Base-by-base conservation (phyloP, 2,888 invertebrate genomes). In the Dynastes tityus region DNA sequence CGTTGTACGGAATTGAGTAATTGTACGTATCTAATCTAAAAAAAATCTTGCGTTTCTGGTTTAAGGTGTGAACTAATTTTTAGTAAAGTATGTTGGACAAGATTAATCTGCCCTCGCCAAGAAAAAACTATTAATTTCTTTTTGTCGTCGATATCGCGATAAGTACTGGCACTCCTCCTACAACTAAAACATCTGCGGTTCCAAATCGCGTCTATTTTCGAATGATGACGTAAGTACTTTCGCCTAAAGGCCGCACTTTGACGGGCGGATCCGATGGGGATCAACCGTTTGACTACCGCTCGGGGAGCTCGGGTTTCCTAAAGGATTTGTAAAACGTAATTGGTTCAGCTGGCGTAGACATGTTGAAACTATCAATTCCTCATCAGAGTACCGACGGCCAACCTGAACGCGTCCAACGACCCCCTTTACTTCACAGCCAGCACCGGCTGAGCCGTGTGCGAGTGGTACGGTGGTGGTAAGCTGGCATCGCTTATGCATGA, bases 321-420 rank as follows among this genome's bases (percentile, higher is more conserved):
- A 87, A 88, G 88, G 89, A 89, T 89, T 89, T 89, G 87, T 87
- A 86, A 87, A 86, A 87, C 90, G 91, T 91, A 91, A 91, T 91
- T 91, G 91, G 91, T 90, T 91, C 91, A 91, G 91, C 91, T 91
- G 91, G 90, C 90, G 90, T 89, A 89, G 90, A 91, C 90, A 90
- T 89, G 89, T 89, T 90, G 88, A 89, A 90, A 90, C 91, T 91
- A 91, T 91, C 91, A 91, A 91, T 91, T 91, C 88, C 91, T 91
- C 91, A 90, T 91, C 91, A 91, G 89, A 83, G 73, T 29, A 58
- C 84, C 83, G 83, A 82, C 81, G 78, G 84, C 82, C 85, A 86
- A 86, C 84, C 85, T 86, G 86, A 84, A 84, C 84, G 84, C 85
- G 81, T 77, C 81, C 80, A 82, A 80, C 81, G 80, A 80, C 70